These are phyloP conservation scores for Enteromius afrohamiltoni DNA, from an alignment of 2,797 vertebrate genomes.

Conservation along the genomic window DNA sequence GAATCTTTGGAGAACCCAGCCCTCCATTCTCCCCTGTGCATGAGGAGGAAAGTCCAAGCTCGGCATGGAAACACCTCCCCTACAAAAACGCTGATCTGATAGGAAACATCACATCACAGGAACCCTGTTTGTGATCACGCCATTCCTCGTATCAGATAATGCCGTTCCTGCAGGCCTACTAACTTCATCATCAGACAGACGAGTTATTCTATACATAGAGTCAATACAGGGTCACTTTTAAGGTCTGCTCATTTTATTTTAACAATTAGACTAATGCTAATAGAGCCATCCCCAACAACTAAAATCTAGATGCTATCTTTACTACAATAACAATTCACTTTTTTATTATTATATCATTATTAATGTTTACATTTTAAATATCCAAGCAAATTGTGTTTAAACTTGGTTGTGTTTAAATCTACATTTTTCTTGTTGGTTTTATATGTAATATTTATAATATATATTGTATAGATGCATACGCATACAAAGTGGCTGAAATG, in stretches of 20 bases:
- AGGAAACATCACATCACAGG: constrained; percentile 1
- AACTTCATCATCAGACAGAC: neutral
- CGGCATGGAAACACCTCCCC: constrained; percentile 40
- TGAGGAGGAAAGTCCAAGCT: constrained; percentile 38
- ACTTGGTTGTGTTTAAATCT: no score
- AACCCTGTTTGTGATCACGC: neutral
- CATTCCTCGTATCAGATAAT: neutral
- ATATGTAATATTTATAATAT: neutral
- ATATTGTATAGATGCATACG: neutral
- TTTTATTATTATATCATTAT: neutral
- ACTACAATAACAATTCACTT: neutral
- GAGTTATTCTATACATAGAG: neutral
- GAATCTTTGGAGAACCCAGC: constrained; percentile 52
- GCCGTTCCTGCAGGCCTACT: neutral
- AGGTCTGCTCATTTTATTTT: neutral
- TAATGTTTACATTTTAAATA: neutral
- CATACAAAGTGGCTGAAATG: neutral
- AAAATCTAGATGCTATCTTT: neutral
- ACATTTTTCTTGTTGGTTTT: neutral
- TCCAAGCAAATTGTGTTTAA: neutral
- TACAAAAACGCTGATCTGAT: constrained; percentile 10
- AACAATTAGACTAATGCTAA: neutral
- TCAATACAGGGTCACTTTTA: neutral
- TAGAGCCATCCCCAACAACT: neutral
- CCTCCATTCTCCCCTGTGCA: constrained; percentile 59